Evolutionary conservation across 2,797 vertebrate species (phyloP).

Genomic region (Erithacus rubecula): DNA sequence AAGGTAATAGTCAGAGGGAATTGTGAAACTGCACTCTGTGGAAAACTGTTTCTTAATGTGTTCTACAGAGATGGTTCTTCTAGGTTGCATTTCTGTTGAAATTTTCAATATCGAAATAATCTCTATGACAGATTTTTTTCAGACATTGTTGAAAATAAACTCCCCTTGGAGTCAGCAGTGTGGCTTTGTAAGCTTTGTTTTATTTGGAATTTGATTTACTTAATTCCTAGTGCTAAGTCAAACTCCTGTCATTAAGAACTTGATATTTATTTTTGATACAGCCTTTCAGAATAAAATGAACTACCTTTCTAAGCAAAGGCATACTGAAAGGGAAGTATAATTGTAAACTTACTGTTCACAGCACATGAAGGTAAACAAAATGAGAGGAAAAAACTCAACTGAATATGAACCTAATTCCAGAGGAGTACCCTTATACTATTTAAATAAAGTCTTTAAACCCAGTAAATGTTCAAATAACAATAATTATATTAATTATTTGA

Average conservation of each 20-base stretch:
- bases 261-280: neutral
- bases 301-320: neutral
- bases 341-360: neutral
- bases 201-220: neutral
- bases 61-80: neutral
- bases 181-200: neutral
- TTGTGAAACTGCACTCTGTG: neutral
- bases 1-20: neutral
- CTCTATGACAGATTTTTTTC: neutral
- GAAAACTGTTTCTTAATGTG: neutral
- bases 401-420: neutral
- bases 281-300: neutral
- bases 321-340: neutral
- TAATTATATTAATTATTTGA: neutral
- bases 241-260: neutral
- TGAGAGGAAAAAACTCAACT: rapidly evolving
- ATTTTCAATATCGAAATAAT: neutral
- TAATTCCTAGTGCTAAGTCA: neutral
- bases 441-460: neutral
- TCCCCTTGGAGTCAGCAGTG: neutral
- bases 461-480: neutral
- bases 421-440: neutral
- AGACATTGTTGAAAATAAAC: neutral
- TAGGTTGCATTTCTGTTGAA: neutral
- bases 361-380: neutral